Evolutionary conservation across 1,140 invertebrate genomes (phyloP).

Genomic region (Anastrepha ludens): DNA sequence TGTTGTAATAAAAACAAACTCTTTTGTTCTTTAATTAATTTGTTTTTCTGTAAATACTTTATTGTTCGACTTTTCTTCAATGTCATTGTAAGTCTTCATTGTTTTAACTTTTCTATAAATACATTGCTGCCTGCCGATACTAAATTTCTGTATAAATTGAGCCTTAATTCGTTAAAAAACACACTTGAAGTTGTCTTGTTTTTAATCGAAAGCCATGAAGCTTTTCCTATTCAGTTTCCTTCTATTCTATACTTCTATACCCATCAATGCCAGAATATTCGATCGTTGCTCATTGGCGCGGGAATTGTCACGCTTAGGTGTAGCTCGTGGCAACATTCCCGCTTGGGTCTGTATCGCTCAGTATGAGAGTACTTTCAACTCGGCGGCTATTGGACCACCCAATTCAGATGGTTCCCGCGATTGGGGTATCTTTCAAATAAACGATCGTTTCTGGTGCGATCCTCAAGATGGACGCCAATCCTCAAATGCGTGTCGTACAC

Average conservation of each 20-base stretch:
- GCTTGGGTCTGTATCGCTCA: constrained; percentile 61
- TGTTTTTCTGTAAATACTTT: too few relatives aligned
- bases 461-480: not conserved
- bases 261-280: constrained; percentile 7
- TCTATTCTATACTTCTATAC: not conserved
- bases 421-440: constrained; percentile 77
- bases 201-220: not conserved
- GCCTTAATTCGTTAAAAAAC: too few relatives aligned
- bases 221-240: not conserved
- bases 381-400: constrained; percentile 57
- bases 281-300: constrained; percentile 61
- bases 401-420: constrained; percentile 75
- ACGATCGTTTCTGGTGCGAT: constrained; percentile 76
- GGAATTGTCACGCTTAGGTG: constrained; percentile 60
- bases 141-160: too few relatives aligned
- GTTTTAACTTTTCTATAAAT: too few relatives aligned
- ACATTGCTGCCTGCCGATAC: too few relatives aligned
- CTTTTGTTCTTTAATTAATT: too few relatives aligned
- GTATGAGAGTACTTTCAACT: constrained; percentile 63
- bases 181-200: too few relatives aligned
- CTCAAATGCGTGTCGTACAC: not conserved
- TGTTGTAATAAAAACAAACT: too few relatives aligned
- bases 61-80: too few relatives aligned
- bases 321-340: constrained; percentile 58
- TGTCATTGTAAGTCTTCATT: too few relatives aligned